These are phyloP conservation scores for Alviniconcha strummeri DNA, from an alignment of 2,888 invertebrate species.

Conservation along the genomic window DNA sequence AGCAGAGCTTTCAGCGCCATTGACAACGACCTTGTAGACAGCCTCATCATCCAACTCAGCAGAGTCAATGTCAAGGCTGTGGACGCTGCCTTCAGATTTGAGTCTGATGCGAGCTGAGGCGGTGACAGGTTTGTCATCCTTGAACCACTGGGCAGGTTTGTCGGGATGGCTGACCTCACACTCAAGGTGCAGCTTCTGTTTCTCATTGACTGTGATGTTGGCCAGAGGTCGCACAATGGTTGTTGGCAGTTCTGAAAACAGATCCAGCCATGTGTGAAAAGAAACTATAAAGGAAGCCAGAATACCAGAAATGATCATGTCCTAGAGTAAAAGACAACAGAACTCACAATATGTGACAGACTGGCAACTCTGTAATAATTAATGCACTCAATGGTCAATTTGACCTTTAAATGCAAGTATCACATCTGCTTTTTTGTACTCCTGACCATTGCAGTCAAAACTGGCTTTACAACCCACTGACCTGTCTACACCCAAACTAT, in stretches of 20 bases:
- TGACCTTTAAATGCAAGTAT: too few species aligned
- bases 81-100: constrained; percentile 77
- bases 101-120: constrained; percentile 88
- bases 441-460: too few species aligned
- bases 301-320: too few species aligned
- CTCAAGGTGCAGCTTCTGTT: constrained; percentile 63
- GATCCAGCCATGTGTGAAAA: background rate
- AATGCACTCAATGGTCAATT: too few species aligned
- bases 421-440: too few species aligned
- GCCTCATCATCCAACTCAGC: constrained; percentile 77
- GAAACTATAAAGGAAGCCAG: too few species aligned
- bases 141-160: constrained; percentile 65
- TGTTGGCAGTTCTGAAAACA: constrained; percentile 57
- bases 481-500: too few species aligned
- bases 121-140: constrained; percentile 81
- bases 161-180: constrained; percentile 67
- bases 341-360: background rate
- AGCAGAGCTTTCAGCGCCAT: constrained; percentile 82
- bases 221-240: constrained; percentile 63
- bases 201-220: constrained; percentile 62
- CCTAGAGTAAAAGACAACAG: too few species aligned
- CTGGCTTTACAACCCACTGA: too few species aligned
- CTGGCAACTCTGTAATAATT: too few species aligned
- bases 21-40: constrained; percentile 86
- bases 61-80: constrained; percentile 61